These are phyloP conservation scores for Oscheius sp. DNA, from an alignment of 1,140 invertebrate species.

Conservation along the genomic window DNA sequence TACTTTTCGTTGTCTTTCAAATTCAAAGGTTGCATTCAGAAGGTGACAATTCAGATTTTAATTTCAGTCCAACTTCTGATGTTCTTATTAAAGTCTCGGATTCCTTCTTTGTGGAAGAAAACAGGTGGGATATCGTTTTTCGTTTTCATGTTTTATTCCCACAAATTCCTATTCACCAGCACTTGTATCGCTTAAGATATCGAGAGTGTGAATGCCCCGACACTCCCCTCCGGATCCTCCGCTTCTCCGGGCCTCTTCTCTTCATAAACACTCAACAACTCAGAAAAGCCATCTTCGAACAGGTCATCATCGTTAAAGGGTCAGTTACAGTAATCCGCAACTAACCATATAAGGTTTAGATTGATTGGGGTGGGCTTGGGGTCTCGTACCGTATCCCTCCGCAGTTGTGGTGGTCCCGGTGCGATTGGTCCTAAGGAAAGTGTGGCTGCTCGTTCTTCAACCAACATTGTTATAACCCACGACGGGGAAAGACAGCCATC, in stretches of 20 bases:
- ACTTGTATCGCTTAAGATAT: too few relatives aligned
- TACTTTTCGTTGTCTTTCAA: background rate
- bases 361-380: background rate
- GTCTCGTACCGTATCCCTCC: background rate
- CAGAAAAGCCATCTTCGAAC: background rate
- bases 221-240: background rate
- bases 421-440: background rate
- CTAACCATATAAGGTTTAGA: background rate
- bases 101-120: background rate
- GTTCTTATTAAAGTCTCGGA: slow-evolving; percentile 2
- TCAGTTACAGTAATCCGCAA: background rate
- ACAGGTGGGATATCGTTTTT: too few relatives aligned
- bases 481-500: background rate
- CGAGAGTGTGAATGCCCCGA: background rate
- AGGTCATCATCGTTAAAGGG: background rate
- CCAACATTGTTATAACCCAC: background rate
- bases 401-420: background rate
- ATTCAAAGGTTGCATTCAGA: background rate
- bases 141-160: too few relatives aligned
- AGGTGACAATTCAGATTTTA: background rate
- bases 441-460: background rate
- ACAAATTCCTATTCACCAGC: too few relatives aligned
- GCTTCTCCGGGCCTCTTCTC: background rate
- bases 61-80: background rate
- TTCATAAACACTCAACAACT: background rate